Conservation (phyloP, 1,140 invertebrate genomes). For the Ruditapes philippinarum region DNA sequence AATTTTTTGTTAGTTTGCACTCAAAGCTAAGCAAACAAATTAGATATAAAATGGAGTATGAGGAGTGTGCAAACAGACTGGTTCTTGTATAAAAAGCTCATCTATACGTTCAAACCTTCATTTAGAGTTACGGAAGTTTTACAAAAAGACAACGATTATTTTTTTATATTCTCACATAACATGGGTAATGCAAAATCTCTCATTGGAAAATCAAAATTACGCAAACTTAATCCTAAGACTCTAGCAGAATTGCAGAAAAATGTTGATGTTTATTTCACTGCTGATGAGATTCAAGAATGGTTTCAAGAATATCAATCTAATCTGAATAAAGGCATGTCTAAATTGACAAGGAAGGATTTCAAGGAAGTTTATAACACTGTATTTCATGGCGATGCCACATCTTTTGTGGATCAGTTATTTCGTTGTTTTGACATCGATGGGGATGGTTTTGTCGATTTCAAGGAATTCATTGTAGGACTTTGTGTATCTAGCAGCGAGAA, state of each 20-base stretch:
- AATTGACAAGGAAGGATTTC: conserved; percentile 62
- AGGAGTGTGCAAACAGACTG: no score
- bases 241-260: conserved; percentile 60
- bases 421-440: conserved; percentile 74
- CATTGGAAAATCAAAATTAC: background rate
- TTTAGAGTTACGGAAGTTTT: no score
- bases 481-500: conserved; percentile 89
- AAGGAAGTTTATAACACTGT: conserved; percentile 71
- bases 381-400: conserved; percentile 70
- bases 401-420: conserved; percentile 74
- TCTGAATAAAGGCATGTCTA: conserved; percentile 25
- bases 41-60: no score
- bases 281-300: conserved; percentile 99
- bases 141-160: no score
- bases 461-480: conserved; percentile 77
- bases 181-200: conserved; percentile 14
- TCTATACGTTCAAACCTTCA: no score
- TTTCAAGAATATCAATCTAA: conserved; percentile 96
- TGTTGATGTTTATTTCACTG: conserved; percentile 93
- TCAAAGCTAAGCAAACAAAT: no score
- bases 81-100: no score
- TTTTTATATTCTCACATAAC: no score
- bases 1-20: no score
- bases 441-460: conserved; percentile 76
- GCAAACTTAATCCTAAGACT: conserved; percentile 44